A percentile compares a stretch with the other conserved stretches of the same genome.
Conservation (phyloP, 2,888 invertebrate species). For the Temnothorax rugatulus region DNA sequence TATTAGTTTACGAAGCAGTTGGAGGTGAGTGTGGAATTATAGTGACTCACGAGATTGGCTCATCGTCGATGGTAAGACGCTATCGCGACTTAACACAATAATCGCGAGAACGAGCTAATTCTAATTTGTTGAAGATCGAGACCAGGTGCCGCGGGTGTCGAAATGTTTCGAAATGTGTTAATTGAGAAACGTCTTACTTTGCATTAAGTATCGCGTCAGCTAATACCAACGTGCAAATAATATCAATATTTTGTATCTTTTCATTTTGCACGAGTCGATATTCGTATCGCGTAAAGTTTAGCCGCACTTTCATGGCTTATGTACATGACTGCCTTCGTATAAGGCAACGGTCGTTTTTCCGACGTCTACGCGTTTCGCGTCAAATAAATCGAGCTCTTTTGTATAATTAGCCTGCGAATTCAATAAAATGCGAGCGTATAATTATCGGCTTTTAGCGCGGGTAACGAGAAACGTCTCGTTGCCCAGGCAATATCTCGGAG, state of each 20-base stretch:
- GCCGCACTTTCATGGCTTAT: background rate
- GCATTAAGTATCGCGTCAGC: background rate
- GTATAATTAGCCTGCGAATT: too few species aligned
- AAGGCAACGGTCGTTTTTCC: background rate
- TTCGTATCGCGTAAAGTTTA: background rate
- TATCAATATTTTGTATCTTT: background rate
- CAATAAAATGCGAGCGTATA: background rate
- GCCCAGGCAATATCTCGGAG: background rate
- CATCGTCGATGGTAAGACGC: conserved; percentile 29
- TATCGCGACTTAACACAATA: conserved; percentile 27
- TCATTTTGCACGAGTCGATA: background rate
- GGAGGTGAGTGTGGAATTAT: conserved; percentile 43
- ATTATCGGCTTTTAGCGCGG: background rate
- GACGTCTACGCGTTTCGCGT: background rate
- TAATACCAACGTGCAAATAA: background rate
- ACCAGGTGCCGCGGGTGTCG: background rate
- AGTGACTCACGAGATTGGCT: conserved; percentile 50
- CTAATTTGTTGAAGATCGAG: conserved; percentile 31
- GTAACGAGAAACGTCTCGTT: background rate
- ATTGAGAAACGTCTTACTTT: background rate
- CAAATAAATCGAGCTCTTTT: background rate
- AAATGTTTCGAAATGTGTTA: background rate
- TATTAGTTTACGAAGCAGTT: conserved; percentile 40
- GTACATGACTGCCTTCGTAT: background rate
- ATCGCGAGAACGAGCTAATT: conserved; percentile 7